Evolutionary conservation across 2,888 invertebrate species (phyloP).

Genomic region (Mythimna ferrago): DNA sequence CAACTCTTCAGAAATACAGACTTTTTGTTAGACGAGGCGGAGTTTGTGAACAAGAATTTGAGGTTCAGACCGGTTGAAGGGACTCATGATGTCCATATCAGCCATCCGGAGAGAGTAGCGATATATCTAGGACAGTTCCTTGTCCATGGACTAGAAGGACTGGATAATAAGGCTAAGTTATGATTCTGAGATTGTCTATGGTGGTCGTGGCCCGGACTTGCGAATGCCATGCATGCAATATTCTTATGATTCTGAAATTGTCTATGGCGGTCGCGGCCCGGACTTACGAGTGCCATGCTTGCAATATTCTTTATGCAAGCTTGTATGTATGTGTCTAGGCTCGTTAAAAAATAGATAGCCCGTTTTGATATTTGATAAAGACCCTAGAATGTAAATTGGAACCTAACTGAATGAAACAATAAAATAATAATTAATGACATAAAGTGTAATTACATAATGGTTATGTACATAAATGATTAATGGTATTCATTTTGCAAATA

Average conservation of each 20-base stretch:
- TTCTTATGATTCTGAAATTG: slow-evolving; percentile 65
- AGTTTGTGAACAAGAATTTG: slow-evolving; percentile 70
- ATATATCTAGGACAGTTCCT: slow-evolving; percentile 81
- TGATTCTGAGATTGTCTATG: slow-evolving; percentile 51
- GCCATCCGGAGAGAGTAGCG: slow-evolving; percentile 88
- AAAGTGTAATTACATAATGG: too few species aligned
- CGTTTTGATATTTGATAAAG: too few species aligned
- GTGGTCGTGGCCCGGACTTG: background rate
- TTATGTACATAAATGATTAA: too few species aligned
- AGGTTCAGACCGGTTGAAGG: slow-evolving; percentile 84
- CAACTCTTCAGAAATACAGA: slow-evolving; percentile 69
- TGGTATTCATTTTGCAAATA: too few species aligned
- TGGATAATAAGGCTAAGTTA: slow-evolving; percentile 78
- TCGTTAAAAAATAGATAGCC: too few species aligned
- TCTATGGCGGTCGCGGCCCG: background rate
- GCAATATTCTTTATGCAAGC: background rate
- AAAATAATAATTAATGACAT: too few species aligned
- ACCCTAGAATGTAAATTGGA: too few species aligned
- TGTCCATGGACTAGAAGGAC: slow-evolving; percentile 70
- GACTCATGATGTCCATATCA: slow-evolving; percentile 91
- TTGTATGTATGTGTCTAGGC: background rate
- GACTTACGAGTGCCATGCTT: slow-evolving; percentile 4
- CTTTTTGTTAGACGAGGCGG: slow-evolving; percentile 75
- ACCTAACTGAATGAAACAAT: too few species aligned
- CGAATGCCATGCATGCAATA: background rate